Base-by-base conservation (phyloP, 2,113 vertebrate species). In the Mixornis gularis region DNA sequence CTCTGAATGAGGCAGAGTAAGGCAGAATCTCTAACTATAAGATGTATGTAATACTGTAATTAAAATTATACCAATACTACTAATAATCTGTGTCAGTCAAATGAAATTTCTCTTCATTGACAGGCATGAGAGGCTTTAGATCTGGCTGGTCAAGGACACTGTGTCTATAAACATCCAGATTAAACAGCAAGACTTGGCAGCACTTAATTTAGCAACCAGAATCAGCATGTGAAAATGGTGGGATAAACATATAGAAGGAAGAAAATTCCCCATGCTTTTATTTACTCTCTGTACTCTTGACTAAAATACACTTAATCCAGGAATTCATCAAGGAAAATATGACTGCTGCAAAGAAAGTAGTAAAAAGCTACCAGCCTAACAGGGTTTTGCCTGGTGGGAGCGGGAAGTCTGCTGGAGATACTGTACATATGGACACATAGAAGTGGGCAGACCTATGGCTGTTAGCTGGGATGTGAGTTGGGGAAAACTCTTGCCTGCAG, bases 341-440 rank as follows among this genome's bases (percentile, higher is more conserved):
- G 34, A 59, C 17, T 74, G 13, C 27, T 82, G 41, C 1, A 1
- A 87, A 81, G 10, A 76, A 70, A 64, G 13, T 18, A 78, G 69
- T 68, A 56, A 79, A 81, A 29, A 55, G 32, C 21, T 63, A 64
- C 26, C 10, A 78, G 7, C 3, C 19, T 70, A 62, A 30, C 17
- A 40, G 69, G 22, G 5, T 92, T 77, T 49, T 86, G 20, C 13
- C 20, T 58, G 11, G 12, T 85, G 13, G 19, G 25, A 72, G 9
- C 1, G 0, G 40, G 17, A 64, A 64, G 12, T 44, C 9, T 3
- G 1, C 36, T 58, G 59, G 43, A 85, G 17, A 52, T 40, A 38
- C 1, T n/a, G 11, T 20, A 34, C 1, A 1, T 2, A 1, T 9
- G 80, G 14, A 44, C 2, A 44, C 19, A 29, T 1, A 20, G 16